phyloP scores from a whole-genome alignment of 2,113 vertebrate species.

The Indicator indicator region DNA sequence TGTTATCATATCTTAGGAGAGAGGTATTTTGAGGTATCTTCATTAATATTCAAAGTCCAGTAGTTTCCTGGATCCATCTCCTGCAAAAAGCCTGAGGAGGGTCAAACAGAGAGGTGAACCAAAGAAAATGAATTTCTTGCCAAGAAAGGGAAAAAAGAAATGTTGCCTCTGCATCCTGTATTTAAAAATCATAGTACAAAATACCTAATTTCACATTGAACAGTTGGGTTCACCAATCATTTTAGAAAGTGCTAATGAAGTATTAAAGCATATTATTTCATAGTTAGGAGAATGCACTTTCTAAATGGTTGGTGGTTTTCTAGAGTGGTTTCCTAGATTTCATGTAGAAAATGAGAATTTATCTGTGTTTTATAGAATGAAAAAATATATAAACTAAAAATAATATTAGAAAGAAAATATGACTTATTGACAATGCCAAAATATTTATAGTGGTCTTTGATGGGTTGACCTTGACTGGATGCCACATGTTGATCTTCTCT shows the following conservation, averaged over 20 bases:
- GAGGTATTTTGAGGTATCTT: conserved; percentile 2
- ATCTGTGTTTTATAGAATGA: not conserved
- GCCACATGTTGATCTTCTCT: accelerated
- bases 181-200: not conserved
- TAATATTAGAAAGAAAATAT: not conserved
- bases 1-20: not conserved
- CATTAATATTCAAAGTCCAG: conserved; percentile 9
- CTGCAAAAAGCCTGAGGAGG: not conserved
- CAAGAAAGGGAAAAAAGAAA: not conserved
- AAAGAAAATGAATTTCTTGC: not conserved
- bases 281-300: not conserved
- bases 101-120: not conserved
- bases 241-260: not conserved
- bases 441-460: not conserved
- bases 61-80: not conserved
- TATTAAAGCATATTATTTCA: not conserved
- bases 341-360: not conserved
- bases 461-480: not conserved
- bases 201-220: not conserved
- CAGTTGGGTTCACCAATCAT: not conserved
- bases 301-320: not conserved
- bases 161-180: not conserved
- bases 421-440: not conserved
- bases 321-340: not conserved
- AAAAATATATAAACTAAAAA: not conserved